Percentiles rank a stretch among this genome's conserved stretches.
Evolutionary conservation across 1,140 invertebrate genomes (phyloP).

Genomic region (Bombus vancouverensis): DNA sequence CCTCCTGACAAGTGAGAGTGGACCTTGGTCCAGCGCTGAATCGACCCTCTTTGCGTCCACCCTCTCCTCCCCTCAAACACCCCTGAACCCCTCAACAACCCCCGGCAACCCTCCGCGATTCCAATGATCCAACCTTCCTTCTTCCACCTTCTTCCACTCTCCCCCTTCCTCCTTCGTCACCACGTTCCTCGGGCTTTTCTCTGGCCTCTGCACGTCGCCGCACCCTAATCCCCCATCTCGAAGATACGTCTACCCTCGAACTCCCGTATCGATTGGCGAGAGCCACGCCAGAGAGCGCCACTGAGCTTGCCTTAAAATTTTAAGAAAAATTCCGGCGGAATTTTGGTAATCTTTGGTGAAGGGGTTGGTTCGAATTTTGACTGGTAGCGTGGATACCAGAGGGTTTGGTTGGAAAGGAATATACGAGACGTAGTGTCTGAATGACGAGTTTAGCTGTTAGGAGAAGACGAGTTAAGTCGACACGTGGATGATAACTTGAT

Average conservation of each 20-base stretch:
- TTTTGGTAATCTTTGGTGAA: too few species aligned
- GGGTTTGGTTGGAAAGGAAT: too few species aligned
- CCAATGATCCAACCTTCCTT: constrained; percentile 61
- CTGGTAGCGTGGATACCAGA: too few species aligned
- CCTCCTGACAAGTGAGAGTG: constrained; percentile 77
- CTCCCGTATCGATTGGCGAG: constrained; percentile 76
- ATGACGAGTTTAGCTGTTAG: too few species aligned
- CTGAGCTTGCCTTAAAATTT: constrained; percentile 44
- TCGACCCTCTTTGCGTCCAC: constrained; percentile 76
- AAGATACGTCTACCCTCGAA: constrained; percentile 76
- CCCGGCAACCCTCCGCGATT: constrained; percentile 50
- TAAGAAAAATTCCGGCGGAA: neutral
- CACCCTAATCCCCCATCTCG: constrained; percentile 79
- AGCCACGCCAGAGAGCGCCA: constrained; percentile 75
- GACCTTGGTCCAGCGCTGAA: constrained; percentile 81
- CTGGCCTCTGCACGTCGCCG: constrained; percentile 73
- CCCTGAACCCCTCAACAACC: constrained; percentile 16
- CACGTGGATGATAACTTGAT: too few species aligned
- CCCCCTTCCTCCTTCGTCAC: constrained; percentile 32
- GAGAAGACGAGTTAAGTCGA: too few species aligned
- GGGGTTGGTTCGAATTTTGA: too few species aligned
- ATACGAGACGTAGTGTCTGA: too few species aligned
- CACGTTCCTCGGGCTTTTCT: constrained; percentile 56
- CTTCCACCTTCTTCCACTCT: constrained; percentile 51
- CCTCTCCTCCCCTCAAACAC: constrained; percentile 22